phyloP scores from a whole-genome alignment of 1,140 invertebrate genomes.

The Stegodyphus dumicola region DNA sequence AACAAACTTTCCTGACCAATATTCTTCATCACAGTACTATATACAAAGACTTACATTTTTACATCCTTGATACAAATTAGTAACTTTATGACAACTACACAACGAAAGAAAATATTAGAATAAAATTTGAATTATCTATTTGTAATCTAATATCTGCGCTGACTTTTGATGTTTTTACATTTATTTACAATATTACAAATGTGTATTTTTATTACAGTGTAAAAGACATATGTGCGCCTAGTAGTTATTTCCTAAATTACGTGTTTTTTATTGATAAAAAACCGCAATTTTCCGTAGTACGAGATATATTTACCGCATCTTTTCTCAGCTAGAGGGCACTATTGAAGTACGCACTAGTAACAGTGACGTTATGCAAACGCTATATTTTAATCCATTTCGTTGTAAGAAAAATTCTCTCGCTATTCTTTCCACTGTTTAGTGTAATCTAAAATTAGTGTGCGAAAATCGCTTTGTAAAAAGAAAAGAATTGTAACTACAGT shows the following conservation, averaged over 20 bases:
- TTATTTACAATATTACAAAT: not conserved
- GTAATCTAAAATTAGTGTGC: too few species aligned
- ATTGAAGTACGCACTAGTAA: too few species aligned
- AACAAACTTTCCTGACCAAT: not conserved
- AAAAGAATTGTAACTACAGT: too few species aligned
- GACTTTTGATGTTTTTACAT: slow-evolving; percentile 18
- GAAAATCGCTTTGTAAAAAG: too few species aligned
- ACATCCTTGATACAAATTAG: not conserved
- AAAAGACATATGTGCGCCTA: slow-evolving; percentile 33
- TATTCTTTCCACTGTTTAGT: too few species aligned
- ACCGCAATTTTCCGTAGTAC: too few species aligned
- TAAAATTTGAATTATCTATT: not conserved
- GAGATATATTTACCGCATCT: too few species aligned
- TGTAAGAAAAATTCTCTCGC: too few species aligned
- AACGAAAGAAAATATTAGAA: not conserved
- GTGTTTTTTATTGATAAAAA: not conserved
- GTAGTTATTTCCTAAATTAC: not conserved
- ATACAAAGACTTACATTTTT: not conserved
- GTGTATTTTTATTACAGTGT: slow-evolving; percentile 22
- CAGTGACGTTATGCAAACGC: too few species aligned
- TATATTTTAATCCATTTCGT: too few species aligned
- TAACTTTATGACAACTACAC: not conserved
- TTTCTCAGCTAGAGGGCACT: too few species aligned
- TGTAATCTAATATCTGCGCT: not conserved
- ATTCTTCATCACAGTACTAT: not conserved